A percentile compares a stretch with the other conserved stretches of the same genome.
phyloP scores from a whole-genome alignment of 2,797 vertebrate species.

The Yasuhikotakia modesta region DNA sequence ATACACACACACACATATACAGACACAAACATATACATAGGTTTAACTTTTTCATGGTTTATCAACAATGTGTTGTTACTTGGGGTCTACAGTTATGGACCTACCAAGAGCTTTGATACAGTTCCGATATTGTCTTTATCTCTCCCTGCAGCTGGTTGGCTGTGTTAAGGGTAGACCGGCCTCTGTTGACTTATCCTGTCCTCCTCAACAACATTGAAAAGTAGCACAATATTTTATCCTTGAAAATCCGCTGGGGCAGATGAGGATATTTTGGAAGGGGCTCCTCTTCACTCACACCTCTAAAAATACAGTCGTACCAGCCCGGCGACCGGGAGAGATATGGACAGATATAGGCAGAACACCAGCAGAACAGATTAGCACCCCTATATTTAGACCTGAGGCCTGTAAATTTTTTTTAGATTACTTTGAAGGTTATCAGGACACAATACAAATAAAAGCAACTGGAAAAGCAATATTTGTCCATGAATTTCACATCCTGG shows the following conservation, averaged over 20 bases:
- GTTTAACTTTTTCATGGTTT: no score
- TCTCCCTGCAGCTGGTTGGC: background rate
- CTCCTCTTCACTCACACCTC: constrained; percentile 34
- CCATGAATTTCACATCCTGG: background rate
- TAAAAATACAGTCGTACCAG: constrained; percentile 43
- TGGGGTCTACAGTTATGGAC: background rate
- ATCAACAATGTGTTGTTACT: background rate
- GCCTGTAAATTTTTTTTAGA: background rate
- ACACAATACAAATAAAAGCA: background rate
- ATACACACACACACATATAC: no score
- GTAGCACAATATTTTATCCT: constrained; percentile 22
- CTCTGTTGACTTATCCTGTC: background rate
- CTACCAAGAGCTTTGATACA: background rate
- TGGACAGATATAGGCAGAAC: constrained; percentile 35
- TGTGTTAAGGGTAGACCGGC: background rate
- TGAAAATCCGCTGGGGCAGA: constrained; percentile 7
- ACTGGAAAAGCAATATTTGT: background rate
- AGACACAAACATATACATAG: no score
- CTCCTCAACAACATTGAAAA: background rate
- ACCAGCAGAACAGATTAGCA: constrained; percentile 19
- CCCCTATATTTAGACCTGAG: constrained; percentile 28
- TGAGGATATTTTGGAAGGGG: constrained; percentile 26
- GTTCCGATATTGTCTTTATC: background rate
- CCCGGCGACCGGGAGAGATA: constrained; percentile 40
- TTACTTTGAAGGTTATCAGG: constrained; percentile 14